Conservation (phyloP, 2,113 vertebrate species). For the Tenrec ecaudatus region DNA sequence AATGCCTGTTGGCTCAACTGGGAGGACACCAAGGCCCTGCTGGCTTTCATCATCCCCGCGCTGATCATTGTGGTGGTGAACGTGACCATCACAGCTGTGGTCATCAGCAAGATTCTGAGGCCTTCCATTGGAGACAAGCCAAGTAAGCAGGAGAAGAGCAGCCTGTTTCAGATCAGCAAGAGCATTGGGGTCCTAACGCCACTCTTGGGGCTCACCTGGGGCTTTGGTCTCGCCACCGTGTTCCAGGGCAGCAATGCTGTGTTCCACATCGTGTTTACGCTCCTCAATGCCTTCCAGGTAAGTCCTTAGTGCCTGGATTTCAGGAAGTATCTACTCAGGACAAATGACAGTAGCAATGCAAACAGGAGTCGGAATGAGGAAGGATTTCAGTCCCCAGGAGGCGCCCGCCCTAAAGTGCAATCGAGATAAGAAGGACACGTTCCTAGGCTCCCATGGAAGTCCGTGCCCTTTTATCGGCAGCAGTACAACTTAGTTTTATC, state of each 20-base stretch:
- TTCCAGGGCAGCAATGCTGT: slow-evolving; percentile 47
- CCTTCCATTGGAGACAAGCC: slow-evolving; percentile 88
- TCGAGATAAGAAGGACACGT: background rate
- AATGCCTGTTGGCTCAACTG: slow-evolving; percentile 92
- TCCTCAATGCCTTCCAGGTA: slow-evolving; percentile 89
- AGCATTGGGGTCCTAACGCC: slow-evolving; percentile 88
- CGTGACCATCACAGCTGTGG: slow-evolving; percentile 89
- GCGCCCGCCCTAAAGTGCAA: background rate
- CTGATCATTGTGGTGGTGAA: slow-evolving; percentile 91
- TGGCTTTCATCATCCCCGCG: slow-evolving; percentile 90
- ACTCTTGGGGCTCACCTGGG: slow-evolving; percentile 89
- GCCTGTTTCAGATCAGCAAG: slow-evolving; percentile 86
- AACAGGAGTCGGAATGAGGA: slow-evolving; percentile 43
- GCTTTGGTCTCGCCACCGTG: slow-evolving; percentile 84
- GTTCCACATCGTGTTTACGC: slow-evolving; percentile 84
- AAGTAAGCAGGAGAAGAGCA: slow-evolving; percentile 83
- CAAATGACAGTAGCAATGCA: background rate
- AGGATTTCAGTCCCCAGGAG: background rate
- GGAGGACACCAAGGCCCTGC: slow-evolving; percentile 86
- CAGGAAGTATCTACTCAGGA: background rate
- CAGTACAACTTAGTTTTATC: background rate
- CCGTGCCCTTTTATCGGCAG: background rate
- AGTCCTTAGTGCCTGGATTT: background rate
- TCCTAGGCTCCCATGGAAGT: slow-evolving; percentile 41
- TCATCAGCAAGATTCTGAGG: slow-evolving; percentile 92